Conservation (phyloP, 2,113 vertebrate species). For the Brienomyrus longianalis region DNA sequence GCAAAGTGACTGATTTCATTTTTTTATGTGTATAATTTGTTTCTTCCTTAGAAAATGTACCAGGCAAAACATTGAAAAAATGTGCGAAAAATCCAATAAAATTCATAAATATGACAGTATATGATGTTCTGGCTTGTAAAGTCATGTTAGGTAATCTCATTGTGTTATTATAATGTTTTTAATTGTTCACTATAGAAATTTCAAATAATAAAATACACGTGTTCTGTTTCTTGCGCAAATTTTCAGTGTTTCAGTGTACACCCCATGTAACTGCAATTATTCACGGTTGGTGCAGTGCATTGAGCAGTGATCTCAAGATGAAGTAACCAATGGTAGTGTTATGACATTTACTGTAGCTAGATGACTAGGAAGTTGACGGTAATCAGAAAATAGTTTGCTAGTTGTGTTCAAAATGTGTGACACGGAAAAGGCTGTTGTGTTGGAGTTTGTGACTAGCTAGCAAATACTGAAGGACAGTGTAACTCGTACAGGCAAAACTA, state of each 20-base stretch:
- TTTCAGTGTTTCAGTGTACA: neutral
- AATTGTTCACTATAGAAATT: neutral
- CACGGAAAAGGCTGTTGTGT: neutral
- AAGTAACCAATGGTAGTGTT: neutral
- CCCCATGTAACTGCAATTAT: neutral
- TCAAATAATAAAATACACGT: neutral
- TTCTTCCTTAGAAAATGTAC: constrained; percentile 32
- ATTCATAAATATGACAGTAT: neutral
- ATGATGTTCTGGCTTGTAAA: neutral
- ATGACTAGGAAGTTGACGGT: neutral
- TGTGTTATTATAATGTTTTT: neutral
- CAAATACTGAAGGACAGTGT: neutral
- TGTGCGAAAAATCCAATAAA: constrained; percentile 33
- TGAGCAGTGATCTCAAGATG: neutral
- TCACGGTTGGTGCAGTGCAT: neutral
- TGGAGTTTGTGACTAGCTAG: neutral
- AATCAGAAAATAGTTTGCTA: neutral
- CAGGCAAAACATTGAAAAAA: constrained; percentile 30
- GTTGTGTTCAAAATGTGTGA: neutral
- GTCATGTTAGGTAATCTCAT: neutral
- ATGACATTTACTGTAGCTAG: neutral
- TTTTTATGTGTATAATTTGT: constrained; percentile 19
- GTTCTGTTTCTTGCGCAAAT: neutral
- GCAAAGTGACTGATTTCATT: constrained; percentile 29
- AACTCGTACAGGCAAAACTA: neutral